phyloP scores from a whole-genome alignment of 2,888 invertebrate species.

The Pristionchus mayeri region DNA sequence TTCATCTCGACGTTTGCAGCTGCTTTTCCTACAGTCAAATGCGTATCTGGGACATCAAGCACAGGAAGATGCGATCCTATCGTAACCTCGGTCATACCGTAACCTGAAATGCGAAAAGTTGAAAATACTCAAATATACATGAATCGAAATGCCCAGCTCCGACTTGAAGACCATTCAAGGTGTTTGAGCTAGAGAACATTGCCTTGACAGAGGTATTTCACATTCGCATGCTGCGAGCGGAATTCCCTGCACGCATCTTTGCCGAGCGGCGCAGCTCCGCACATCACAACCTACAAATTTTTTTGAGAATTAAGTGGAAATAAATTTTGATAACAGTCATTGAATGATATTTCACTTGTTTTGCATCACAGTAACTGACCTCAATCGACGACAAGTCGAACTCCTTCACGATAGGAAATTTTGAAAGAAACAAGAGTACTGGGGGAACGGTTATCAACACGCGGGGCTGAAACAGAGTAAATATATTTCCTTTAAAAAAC shows the following conservation, averaged over 20 bases:
- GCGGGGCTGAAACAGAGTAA: constrained; percentile 80
- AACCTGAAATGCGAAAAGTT: too few relatives aligned
- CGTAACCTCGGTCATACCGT: constrained; percentile 85
- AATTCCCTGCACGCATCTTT: constrained; percentile 65
- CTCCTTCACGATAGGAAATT: constrained; percentile 82
- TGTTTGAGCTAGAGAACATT: too few relatives aligned
- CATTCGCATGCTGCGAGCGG: constrained; percentile 48
- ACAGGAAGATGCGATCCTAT: constrained; percentile 80
- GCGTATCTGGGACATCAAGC: constrained; percentile 78
- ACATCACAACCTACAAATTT: constrained; percentile 53
- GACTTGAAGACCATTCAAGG: too few relatives aligned
- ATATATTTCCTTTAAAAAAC: too few relatives aligned
- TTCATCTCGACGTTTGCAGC: constrained; percentile 83
- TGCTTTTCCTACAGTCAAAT: constrained; percentile 83
- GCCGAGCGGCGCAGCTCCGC: constrained; percentile 69
- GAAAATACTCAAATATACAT: too few relatives aligned
- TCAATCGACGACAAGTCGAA: constrained; percentile 85
- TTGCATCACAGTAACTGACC: neutral
- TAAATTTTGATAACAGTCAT: too few relatives aligned
- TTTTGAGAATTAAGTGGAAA: neutral
- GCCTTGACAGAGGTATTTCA: constrained; percentile 53
- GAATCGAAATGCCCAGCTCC: too few relatives aligned
- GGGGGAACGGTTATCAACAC: constrained; percentile 86
- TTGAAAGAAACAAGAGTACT: constrained; percentile 85
- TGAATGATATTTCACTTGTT: too few relatives aligned